Conservation (phyloP, 2,888 invertebrate species). For the Sisyra terminalis region DNA sequence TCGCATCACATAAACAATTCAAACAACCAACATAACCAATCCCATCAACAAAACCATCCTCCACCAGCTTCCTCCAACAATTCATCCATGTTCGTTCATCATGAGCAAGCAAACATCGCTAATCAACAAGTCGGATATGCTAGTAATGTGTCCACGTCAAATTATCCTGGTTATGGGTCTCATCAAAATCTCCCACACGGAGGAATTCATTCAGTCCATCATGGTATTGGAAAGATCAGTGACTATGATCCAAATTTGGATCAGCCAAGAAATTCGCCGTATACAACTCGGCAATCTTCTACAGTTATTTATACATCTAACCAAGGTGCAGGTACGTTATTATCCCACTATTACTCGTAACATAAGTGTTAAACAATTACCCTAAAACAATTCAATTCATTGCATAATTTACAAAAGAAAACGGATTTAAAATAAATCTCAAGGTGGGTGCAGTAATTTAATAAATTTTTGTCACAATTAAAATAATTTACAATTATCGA, state of each 20-base stretch:
- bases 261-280: slow-evolving; percentile 50
- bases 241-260: slow-evolving; percentile 66
- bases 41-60: slow-evolving; percentile 16
- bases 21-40: slow-evolving; percentile 17
- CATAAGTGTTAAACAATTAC: too few species aligned
- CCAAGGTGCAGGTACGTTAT: slow-evolving; percentile 41
- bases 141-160: slow-evolving; percentile 7
- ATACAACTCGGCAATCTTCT: slow-evolving; percentile 60
- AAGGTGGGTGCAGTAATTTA: too few species aligned
- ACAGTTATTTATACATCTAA: slow-evolving; percentile 76
- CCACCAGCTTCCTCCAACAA: slow-evolving; percentile 9
- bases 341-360: too few species aligned
- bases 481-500: too few species aligned
- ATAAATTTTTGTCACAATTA: too few species aligned
- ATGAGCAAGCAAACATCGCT: slow-evolving; percentile 14
- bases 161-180: slow-evolving; percentile 12
- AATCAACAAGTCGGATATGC: slow-evolving; percentile 5
- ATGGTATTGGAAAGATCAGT: slow-evolving; percentile 50
- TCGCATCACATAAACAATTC: slow-evolving; percentile 10
- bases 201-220: slow-evolving; percentile 12
- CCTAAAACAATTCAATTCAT: too few species aligned
- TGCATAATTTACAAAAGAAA: too few species aligned
- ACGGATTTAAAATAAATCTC: too few species aligned
- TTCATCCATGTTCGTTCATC: slow-evolving; percentile 7
- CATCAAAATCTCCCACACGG: slow-evolving; percentile 13